A percentile compares a stretch with the other conserved stretches of the same genome.
Evolutionary conservation across 1,140 invertebrate genomes (phyloP).

Genomic region (Leptinotarsa undecemlineata): DNA sequence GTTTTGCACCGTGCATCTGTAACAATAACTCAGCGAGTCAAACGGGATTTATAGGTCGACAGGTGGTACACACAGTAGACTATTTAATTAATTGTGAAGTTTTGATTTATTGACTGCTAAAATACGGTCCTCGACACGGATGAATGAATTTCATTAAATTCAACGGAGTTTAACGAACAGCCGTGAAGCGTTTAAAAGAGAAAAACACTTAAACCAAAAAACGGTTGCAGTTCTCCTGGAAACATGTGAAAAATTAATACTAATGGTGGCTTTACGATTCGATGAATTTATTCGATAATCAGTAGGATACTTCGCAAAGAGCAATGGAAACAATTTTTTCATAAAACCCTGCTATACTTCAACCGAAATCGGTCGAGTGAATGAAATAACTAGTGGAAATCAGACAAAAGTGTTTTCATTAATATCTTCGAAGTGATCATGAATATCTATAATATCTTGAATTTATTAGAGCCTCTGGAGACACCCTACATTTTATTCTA

Average conservation of each 20-base stretch:
- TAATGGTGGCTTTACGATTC: not conserved
- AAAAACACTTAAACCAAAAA: not conserved
- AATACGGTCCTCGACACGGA: slow-evolving; percentile 14
- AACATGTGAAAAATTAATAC: not conserved
- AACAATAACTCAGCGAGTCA: slow-evolving; percentile 14
- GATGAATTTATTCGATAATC: too few species aligned
- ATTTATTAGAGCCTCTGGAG: too few species aligned
- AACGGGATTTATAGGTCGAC: slow-evolving; percentile 19
- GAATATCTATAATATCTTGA: too few species aligned
- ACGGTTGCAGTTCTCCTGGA: not conserved
- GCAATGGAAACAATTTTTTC: too few species aligned
- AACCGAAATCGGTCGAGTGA: too few species aligned
- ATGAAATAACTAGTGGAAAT: too few species aligned
- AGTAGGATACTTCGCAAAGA: too few species aligned
- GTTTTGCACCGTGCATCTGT: slow-evolving; percentile 9
- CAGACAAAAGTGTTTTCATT: too few species aligned
- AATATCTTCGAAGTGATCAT: too few species aligned
- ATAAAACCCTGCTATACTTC: too few species aligned
- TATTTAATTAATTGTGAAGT: slow-evolving; percentile 26
- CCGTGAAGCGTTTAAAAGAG: not conserved
- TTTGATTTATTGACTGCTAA: slow-evolving; percentile 18
- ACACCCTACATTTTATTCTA: too few species aligned
- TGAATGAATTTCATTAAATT: slow-evolving; percentile 17
- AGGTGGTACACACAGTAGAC: slow-evolving; percentile 10
- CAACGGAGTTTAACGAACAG: not conserved